Base-by-base conservation (phyloP, 2,888 invertebrate genomes). In the Nematopogon swammerdamellus region DNA sequence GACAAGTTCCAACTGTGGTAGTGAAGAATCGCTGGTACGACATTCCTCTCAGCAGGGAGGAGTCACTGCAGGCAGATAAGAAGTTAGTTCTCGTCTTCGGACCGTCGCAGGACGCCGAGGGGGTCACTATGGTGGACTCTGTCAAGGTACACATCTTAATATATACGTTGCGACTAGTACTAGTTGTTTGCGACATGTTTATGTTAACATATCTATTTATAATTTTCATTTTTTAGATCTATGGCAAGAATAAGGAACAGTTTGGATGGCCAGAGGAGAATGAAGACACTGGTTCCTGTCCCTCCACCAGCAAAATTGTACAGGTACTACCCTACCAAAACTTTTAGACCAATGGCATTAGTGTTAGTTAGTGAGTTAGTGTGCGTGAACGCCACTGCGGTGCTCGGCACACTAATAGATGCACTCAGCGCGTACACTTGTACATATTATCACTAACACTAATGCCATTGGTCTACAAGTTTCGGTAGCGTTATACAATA, bases 221-320 rank as follows among this genome's bases (percentile, higher is more conserved):
- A 11, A 30, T 30, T 14, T n/a, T n/a, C n/a, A n/a, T n/a, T n/a
- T n/a, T n/a, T 19, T 19, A 44, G 88, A 61, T 80, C 1, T 97
- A 97, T 65, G 95, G 95, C 1, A 96, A 95, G 73, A 92, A 93
- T 1, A 97, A 97, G 70, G 97, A 97, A 64, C 83, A 89, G 1
- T 96, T 97, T 63, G 96, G 96, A 44, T 97, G 97, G 97, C 96
- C 96, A 0, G 97, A 97, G 65, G 97, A 97, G 62, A 87, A 85
- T 8, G 96, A 97, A 60, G 97, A 97, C 50, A 72, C 79, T 2
- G 72, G 75, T 1, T 65, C 75, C 14, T 79, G 77, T 49, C 66
- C 75, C 1, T 75, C 79, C 1, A 67, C 76, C 0, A 77, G 72
- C 57, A 79, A 80, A 62, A 64, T 75, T 1, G 64, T 72, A 42